A percentile compares a stretch with the other conserved stretches of the same genome.
These are phyloP conservation scores for Drosophila sp. DNA, from an alignment of 1,140 invertebrate species.

Conservation along the genomic window DNA sequence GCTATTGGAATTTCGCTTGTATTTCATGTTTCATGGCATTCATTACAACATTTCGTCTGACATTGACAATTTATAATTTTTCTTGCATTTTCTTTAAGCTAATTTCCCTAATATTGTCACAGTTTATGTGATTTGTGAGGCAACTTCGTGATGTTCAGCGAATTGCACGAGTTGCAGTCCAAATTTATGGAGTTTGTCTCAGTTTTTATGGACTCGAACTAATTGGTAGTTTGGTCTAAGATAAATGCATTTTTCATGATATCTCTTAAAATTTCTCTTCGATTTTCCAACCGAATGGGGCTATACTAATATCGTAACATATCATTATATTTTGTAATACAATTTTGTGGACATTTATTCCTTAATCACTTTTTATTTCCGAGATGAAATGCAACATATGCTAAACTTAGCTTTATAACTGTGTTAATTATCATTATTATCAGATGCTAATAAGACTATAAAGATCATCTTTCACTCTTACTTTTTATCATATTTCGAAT, in stretches of 20 bases:
- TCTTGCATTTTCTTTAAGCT: slow-evolving; percentile 35
- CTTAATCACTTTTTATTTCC: too few species aligned
- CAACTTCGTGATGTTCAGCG: slow-evolving; percentile 57
- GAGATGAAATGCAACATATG: too few species aligned
- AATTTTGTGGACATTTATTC: too few species aligned
- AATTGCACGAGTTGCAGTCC: slow-evolving; percentile 44
- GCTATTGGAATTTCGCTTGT: slow-evolving; percentile 39
- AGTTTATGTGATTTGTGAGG: slow-evolving; percentile 70
- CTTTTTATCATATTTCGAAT: slow-evolving; percentile 1
- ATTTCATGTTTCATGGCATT: slow-evolving; percentile 49
- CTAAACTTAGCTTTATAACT: neutral
- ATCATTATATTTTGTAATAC: too few species aligned
- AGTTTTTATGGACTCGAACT: slow-evolving; percentile 27
- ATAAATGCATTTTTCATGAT: neutral
- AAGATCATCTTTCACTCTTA: neutral
- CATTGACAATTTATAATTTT: slow-evolving; percentile 78
- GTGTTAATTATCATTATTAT: slow-evolving; percentile 23
- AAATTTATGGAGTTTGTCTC: slow-evolving; percentile 52
- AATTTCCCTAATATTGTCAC: slow-evolving; percentile 71
- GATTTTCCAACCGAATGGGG: too few species aligned
- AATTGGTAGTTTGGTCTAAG: slow-evolving; percentile 25
- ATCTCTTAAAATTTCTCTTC: neutral
- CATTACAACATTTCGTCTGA: slow-evolving; percentile 65
- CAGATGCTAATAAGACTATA: slow-evolving; percentile 22
- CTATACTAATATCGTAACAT: too few species aligned